Base-by-base conservation (phyloP, 2,113 vertebrate genomes). In the Callipepla squamata region DNA sequence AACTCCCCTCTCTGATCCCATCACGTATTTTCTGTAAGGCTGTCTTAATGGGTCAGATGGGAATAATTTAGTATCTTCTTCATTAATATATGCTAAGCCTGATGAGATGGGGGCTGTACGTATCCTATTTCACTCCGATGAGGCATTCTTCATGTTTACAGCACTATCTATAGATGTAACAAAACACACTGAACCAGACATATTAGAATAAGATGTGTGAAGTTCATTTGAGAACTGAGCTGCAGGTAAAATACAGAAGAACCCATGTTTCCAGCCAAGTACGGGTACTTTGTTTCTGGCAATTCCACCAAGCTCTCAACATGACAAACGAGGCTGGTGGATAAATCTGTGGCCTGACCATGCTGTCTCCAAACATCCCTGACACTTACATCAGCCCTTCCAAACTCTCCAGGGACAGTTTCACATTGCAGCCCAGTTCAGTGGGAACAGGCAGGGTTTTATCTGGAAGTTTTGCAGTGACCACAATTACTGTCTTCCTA, bases 361-460 rank as follows among this genome's bases (percentile, higher is more conserved):
- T 48, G 57, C 61, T 85, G 91, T 91, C 95, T 95, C 73, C 57
- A 67, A 91, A 93, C 58, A 91, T 96, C 94, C 66, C 76, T 7
- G 23, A 94, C 95, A 94, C 94, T 96, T 96, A 96, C 94, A 96
- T 96, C 96, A 96, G 89, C 87, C 65, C 51, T 93, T 93, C 57
- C 85, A 75, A 68, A 69, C 75, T 94, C 94, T 93, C 87, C 1
- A 36, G 95, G 91, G 91, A 95, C 55, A 83, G 72, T 84, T 84
- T 83, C 81, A 85, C 87, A 67, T 36, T 73, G 81, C 87, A 92
- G 87, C 32, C 78, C 75, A 28, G 59, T 79, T 77, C 84, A 85
- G 81, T 67, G 80, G 91, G 67, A 96, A n/a, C 44, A 94, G 68
- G 55, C 89, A 85, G 50, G 16, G 53, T n/a, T 92, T 96, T 95